These are phyloP conservation scores for Zophobas morio DNA, from an alignment of 1,140 invertebrate genomes.

Conservation along the genomic window DNA sequence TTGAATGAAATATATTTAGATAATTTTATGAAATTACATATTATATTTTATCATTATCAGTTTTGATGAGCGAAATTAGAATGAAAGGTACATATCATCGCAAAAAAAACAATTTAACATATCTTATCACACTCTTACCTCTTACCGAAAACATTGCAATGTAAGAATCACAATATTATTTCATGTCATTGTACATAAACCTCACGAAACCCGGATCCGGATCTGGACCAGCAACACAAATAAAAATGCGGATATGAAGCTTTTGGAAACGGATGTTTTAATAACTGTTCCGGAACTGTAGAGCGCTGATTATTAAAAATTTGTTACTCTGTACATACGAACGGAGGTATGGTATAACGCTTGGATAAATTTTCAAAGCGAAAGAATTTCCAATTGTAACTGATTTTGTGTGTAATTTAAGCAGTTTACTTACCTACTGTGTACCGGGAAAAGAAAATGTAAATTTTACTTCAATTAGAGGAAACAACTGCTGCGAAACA, in stretches of 20 bases:
- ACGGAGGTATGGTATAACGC: neutral
- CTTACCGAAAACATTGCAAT: too few species aligned
- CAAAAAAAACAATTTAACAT: too few species aligned
- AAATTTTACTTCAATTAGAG: neutral
- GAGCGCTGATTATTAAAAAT: neutral
- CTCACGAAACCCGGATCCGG: neutral
- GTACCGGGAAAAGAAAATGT: neutral
- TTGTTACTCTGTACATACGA: neutral
- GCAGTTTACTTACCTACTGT: too few species aligned
- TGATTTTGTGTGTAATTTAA: too few species aligned
- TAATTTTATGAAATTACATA: too few species aligned
- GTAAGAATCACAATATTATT: too few species aligned
- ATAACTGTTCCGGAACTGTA: constrained; percentile 2
- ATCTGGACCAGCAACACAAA: neutral
- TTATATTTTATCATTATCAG: too few species aligned
- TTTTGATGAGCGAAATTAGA: too few species aligned
- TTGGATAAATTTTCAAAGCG: neutral
- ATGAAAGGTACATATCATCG: too few species aligned
- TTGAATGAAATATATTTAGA: too few species aligned
- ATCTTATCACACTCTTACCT: too few species aligned
- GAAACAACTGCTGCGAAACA: neutral
- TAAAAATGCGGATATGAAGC: neutral
- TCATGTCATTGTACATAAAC: neutral
- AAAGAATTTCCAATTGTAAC: neutral
- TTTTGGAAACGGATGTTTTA: constrained; percentile 2